phyloP scores from a whole-genome alignment of 1,140 invertebrate species.

The Colletes latitarsis region DNA sequence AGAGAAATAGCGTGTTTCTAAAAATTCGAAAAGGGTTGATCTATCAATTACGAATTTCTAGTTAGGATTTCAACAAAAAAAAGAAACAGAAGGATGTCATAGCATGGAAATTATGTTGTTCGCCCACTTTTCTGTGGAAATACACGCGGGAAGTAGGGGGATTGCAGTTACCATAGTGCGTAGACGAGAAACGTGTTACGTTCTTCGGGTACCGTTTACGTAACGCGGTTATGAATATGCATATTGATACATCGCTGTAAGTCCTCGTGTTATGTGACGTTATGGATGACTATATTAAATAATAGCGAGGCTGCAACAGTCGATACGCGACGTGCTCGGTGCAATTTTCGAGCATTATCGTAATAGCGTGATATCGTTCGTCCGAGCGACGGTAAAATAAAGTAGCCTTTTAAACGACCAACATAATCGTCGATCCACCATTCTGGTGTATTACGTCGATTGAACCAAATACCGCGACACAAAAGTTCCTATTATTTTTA shows the following conservation, averaged over 20 bases:
- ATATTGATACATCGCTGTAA: conserved; percentile 20
- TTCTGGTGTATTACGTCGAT: neutral
- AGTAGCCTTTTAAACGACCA: neutral
- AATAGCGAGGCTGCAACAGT: neutral
- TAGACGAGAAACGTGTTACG: neutral
- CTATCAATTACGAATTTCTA: too few relatives aligned
- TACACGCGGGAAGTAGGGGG: neutral
- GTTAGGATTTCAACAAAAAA: neutral
- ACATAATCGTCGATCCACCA: neutral
- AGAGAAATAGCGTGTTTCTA: too few relatives aligned
- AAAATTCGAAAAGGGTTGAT: too few relatives aligned
- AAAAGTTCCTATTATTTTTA: neutral
- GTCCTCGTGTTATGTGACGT: conserved; percentile 14
- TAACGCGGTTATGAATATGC: conserved; percentile 22
- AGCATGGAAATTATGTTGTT: neutral
- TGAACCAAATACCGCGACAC: neutral
- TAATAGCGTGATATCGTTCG: neutral
- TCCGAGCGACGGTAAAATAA: neutral
- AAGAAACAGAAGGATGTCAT: neutral
- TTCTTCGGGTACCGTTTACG: conserved; percentile 9
- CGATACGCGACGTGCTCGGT: neutral
- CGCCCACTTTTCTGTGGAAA: neutral
- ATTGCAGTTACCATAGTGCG: neutral
- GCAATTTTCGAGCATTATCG: neutral
- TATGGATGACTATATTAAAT: neutral